Conservation (phyloP, 2,797 vertebrate species). For the Momotus momota region DNA sequence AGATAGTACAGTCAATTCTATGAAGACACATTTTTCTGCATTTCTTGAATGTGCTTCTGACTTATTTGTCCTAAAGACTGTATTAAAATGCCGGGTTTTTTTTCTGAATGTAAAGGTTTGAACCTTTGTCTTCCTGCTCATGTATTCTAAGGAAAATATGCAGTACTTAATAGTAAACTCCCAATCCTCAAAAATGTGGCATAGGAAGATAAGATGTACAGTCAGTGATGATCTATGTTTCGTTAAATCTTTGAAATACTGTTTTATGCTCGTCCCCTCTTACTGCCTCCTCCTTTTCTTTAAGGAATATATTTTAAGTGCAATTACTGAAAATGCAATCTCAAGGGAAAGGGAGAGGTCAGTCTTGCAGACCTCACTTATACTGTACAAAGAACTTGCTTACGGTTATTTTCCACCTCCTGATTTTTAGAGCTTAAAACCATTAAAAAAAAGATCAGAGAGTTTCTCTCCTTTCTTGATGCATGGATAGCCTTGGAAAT, state of each 20-base stretch:
- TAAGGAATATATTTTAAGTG: background rate
- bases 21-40: slow-evolving; percentile 46
- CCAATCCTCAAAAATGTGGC: background rate
- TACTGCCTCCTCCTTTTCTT: background rate
- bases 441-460: background rate
- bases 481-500: background rate
- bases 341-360: background rate
- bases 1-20: slow-evolving; percentile 45
- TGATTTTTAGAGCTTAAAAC: slow-evolving; percentile 7
- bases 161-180: background rate
- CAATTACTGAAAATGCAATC: background rate
- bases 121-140: background rate
- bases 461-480: background rate
- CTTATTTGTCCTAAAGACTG: slow-evolving; percentile 14
- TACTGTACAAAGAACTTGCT: background rate
- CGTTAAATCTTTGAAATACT: background rate
- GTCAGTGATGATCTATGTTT: background rate
- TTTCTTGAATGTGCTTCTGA: slow-evolving; percentile 31
- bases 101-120: background rate
- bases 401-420: background rate
- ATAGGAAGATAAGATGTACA: background rate
- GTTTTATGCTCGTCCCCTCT: background rate
- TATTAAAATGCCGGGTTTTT: background rate
- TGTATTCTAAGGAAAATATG: background rate
- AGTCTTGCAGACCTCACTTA: background rate